Percentiles rank a stretch among this genome's conserved stretches.
These are phyloP conservation scores for Atherinosoma microstoma DNA, from an alignment of 2,797 vertebrate species.

Conservation along the genomic window DNA sequence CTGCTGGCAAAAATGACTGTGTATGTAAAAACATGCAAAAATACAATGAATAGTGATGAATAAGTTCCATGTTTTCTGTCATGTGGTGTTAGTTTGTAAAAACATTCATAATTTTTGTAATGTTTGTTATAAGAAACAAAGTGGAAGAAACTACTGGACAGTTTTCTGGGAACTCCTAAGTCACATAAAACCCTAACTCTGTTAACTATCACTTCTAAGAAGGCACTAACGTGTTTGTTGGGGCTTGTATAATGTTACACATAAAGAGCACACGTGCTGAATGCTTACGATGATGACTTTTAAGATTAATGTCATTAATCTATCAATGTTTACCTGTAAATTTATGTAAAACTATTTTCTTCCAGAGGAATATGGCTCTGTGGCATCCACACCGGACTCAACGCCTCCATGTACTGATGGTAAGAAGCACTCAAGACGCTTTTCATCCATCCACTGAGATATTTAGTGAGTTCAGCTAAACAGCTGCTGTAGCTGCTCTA, in stretches of 20 bases:
- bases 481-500: background rate
- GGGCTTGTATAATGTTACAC: constrained; percentile 2
- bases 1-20: constrained; percentile 35
- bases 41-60: too few relatives aligned
- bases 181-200: background rate
- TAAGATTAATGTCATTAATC: background rate
- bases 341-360: constrained; percentile 49
- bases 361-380: constrained; percentile 88
- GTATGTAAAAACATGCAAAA: constrained; percentile 23
- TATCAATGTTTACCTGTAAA: background rate
- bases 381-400: constrained; percentile 88
- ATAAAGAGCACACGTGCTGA: background rate
- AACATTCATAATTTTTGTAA: background rate
- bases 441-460: background rate
- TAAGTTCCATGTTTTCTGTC: background rate
- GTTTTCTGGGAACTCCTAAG: background rate
- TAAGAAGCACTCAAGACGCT: constrained; percentile 50
- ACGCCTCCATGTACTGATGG: constrained; percentile 87
- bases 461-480: constrained; percentile 1
- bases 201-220: constrained; percentile 19
- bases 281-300: background rate
- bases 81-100: background rate
- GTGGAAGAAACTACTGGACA: too few relatives aligned
- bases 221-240: background rate
- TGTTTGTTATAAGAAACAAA: too few relatives aligned